phyloP scores from a whole-genome alignment of 1,140 invertebrate species.

The Temnothorax longispinosus region DNA sequence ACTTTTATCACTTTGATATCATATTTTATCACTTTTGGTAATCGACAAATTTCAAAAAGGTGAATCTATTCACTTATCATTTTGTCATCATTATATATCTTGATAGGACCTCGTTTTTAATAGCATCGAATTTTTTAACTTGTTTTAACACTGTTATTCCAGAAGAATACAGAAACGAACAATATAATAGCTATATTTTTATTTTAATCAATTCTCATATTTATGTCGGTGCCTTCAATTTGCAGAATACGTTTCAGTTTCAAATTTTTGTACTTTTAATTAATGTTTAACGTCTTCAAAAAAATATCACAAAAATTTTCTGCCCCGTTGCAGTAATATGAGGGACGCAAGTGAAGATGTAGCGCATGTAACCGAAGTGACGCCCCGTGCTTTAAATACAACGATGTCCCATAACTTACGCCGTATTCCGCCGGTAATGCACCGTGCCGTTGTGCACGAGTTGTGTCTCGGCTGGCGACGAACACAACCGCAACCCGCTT shows the following conservation, averaged over 20 bases:
- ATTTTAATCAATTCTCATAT: background rate
- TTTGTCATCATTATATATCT: background rate
- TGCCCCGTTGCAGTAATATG: background rate
- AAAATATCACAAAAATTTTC: background rate
- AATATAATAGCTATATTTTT: background rate
- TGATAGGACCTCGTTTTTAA: background rate
- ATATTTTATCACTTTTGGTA: background rate
- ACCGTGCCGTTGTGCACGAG: constrained; percentile 31
- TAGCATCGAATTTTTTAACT: background rate
- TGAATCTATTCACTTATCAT: background rate
- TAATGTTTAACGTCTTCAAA: background rate
- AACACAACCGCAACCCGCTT: constrained; percentile 16
- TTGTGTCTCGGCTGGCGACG: constrained; percentile 41
- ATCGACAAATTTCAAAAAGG: background rate
- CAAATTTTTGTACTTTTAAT: background rate
- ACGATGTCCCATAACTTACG: constrained; percentile 72
- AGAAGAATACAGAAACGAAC: background rate
- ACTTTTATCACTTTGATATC: background rate
- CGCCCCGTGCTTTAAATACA: constrained; percentile 72
- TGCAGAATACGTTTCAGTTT: background rate
- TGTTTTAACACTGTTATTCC: background rate
- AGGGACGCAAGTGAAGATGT: constrained; percentile 22
- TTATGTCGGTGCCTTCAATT: background rate
- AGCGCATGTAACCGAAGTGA: constrained; percentile 55
- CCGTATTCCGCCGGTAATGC: constrained; percentile 67